A percentile compares a stretch with the other conserved stretches of the same genome.
Conservation (phyloP, 2,797 vertebrate genomes). For the Myotis findleyi region DNA sequence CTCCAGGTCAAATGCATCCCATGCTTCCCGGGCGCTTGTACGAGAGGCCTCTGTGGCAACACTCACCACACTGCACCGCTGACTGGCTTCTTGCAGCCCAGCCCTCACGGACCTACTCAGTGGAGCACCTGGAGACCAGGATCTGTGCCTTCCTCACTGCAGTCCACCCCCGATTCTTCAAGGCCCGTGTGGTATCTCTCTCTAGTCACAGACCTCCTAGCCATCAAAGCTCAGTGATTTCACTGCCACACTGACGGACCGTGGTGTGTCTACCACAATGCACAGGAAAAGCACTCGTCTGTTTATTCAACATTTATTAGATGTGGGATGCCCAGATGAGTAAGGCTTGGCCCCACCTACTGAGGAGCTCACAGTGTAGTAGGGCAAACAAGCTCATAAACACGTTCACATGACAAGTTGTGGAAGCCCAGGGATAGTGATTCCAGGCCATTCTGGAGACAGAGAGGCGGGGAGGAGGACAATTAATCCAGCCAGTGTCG, state of each 20-base stretch:
- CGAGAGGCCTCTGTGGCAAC: fast-evolving
- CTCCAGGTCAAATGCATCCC: not conserved
- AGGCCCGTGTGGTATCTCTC: not conserved
- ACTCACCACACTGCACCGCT: no score
- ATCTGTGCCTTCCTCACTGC: not conserved
- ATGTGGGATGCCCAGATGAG: not conserved
- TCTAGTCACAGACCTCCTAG: not conserved
- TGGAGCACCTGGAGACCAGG: not conserved
- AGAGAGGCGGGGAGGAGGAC: not conserved
- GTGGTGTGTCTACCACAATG: not conserved
- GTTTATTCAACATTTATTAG: not conserved
- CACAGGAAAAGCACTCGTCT: not conserved
- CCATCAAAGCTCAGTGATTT: no score
- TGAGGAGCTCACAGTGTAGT: not conserved
- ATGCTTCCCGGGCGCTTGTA: not conserved
- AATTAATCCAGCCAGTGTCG: not conserved
- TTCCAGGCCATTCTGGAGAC: not conserved
- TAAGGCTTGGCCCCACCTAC: not conserved
- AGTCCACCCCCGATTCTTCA: not conserved
- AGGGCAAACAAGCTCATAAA: not conserved
- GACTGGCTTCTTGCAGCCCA: not conserved
- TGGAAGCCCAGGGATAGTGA: not conserved
- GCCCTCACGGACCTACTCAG: not conserved
- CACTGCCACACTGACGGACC: not conserved
- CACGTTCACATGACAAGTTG: not conserved